A percentile compares a stretch with the other conserved stretches of the same genome.
These are phyloP conservation scores for Ammodytes marinus DNA, from an alignment of 2,113 vertebrate species.

Conservation along the genomic window DNA sequence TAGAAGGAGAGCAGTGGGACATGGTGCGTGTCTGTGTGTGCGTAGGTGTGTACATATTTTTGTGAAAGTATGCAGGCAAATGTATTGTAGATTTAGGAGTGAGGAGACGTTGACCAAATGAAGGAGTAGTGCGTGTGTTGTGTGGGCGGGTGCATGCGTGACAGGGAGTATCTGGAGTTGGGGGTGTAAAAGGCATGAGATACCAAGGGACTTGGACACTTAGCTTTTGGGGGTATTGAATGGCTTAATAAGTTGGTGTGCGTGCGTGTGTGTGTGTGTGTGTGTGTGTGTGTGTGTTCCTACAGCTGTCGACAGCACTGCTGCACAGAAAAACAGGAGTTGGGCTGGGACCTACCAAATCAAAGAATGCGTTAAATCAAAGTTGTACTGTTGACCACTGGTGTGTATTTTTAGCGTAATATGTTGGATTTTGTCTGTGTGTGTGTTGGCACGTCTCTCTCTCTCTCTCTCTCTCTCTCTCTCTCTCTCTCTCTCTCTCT, in stretches of 20 bases:
- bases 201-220: conserved; percentile 51
- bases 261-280: conserved; percentile 32
- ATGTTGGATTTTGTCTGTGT: conserved; percentile 24
- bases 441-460: conserved; percentile 33
- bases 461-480: conserved; percentile 41
- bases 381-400: conserved; percentile 61
- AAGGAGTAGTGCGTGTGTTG: conserved; percentile 20
- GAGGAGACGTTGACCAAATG: conserved; percentile 57
- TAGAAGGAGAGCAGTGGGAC: conserved; percentile 67
- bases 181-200: conserved; percentile 50
- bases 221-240: conserved; percentile 65
- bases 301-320: conserved; percentile 54
- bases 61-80: conserved; percentile 53
- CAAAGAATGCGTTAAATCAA: conserved; percentile 76
- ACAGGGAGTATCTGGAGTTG: conserved; percentile 42
- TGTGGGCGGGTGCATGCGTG: conserved; percentile 12
- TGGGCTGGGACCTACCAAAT: conserved; percentile 68
- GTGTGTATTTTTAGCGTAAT: conserved; percentile 62
- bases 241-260: conserved; percentile 68
- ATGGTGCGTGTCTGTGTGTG: conserved; percentile 54
- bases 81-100: conserved; percentile 49
- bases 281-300: conserved; percentile 23
- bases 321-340: conserved; percentile 61
- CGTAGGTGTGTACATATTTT: conserved; percentile 65
- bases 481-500: conserved; percentile 37